Percentiles rank a stretch among this genome's conserved stretches.
Conservation (phyloP, 2,797 vertebrate species). For the Sebastes oblongus region DNA sequence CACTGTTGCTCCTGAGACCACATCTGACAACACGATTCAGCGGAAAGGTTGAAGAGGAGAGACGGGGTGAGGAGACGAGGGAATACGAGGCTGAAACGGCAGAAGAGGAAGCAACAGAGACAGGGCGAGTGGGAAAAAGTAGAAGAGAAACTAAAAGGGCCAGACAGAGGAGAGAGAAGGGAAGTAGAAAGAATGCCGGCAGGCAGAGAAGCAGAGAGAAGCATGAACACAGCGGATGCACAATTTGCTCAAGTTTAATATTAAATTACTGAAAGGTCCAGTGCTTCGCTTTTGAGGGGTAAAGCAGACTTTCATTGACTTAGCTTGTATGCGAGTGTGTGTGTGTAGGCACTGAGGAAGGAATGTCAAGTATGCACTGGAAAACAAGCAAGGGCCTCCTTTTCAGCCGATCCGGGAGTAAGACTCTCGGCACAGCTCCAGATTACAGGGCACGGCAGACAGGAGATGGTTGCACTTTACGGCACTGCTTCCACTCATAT, state of each 20-base stretch:
- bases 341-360: constrained; percentile 57
- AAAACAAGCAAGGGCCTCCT: constrained; percentile 78
- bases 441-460: constrained; percentile 22
- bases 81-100: neutral
- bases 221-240: constrained; percentile 34
- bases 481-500: neutral
- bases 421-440: constrained; percentile 47
- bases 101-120: constrained; percentile 32
- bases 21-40: constrained; percentile 25
- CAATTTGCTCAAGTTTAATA: constrained; percentile 52
- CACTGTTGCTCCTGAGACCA: neutral
- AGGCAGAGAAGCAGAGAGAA: neutral
- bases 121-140: constrained; percentile 1
- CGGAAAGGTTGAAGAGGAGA: neutral
- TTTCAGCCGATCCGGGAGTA: constrained; percentile 53
- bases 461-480: constrained; percentile 22
- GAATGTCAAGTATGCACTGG: constrained; percentile 80
- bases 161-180: constrained; percentile 32
- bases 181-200: constrained; percentile 12
- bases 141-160: constrained; percentile 36
- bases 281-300: constrained; percentile 24
- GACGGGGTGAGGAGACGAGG: constrained; percentile 22
- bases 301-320: constrained; percentile 55
- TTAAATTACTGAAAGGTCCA: constrained; percentile 59
- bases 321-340: constrained; percentile 30